These are phyloP conservation scores for Mya arenaria DNA, from an alignment of 1,140 invertebrate species.

Conservation along the genomic window DNA sequence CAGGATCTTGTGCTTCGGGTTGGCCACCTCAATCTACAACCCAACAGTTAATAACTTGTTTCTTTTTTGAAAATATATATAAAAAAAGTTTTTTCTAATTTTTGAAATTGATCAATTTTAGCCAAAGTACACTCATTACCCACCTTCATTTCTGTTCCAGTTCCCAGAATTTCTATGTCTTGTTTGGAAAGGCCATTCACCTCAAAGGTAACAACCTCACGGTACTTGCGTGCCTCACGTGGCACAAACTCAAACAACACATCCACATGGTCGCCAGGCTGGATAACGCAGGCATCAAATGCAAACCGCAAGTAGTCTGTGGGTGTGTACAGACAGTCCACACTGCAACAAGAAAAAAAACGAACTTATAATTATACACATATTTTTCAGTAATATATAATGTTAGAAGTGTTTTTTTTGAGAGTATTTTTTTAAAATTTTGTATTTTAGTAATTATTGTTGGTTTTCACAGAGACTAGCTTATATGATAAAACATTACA, in stretches of 20 bases:
- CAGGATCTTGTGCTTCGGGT: constrained; percentile 76
- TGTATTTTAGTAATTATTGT: too few species aligned
- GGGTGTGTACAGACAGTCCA: constrained; percentile 77
- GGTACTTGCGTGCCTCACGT: constrained; percentile 75
- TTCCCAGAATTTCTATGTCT: constrained; percentile 75
- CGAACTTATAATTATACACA: too few species aligned
- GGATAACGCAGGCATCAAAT: constrained; percentile 78
- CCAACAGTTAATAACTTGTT: too few species aligned
- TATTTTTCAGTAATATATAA: too few species aligned
- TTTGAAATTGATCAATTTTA: too few species aligned
- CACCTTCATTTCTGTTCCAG: constrained; percentile 80
- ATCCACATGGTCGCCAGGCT: constrained; percentile 68
- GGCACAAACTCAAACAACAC: constrained; percentile 79
- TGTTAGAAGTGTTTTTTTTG: too few species aligned
- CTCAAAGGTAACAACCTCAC: constrained; percentile 78
- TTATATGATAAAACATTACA: too few species aligned
- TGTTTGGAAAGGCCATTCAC: constrained; percentile 80
- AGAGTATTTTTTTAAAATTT: too few species aligned
- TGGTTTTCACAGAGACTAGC: too few species aligned
- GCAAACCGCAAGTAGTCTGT: constrained; percentile 76
- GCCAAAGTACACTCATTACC: neutral
- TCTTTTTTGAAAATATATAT: too few species aligned
- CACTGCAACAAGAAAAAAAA: constrained; percentile 75
- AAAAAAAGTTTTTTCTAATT: too few species aligned
- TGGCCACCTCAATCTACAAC: constrained; percentile 78